phyloP scores from a whole-genome alignment of 1,140 invertebrate genomes.

The Lordiphosa stackelbergi region DNA sequence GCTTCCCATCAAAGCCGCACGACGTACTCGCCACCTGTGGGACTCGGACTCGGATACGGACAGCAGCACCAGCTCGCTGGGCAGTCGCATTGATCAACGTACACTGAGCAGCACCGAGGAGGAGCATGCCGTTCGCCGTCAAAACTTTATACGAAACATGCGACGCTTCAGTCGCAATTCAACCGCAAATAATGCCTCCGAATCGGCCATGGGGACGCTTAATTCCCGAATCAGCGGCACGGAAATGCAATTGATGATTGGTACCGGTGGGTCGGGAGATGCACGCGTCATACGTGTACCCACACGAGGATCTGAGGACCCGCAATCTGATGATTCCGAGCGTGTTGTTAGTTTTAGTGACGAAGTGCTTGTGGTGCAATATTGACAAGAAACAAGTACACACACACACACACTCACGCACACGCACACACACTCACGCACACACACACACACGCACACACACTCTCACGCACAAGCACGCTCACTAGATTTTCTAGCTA shows the following conservation, averaged over 20 bases:
- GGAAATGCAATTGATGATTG: no score
- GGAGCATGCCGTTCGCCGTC: neutral
- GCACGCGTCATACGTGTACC: neutral
- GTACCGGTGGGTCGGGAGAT: no score
- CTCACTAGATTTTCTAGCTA: no score
- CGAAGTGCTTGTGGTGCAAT: neutral
- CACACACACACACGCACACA: no score
- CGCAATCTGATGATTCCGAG: neutral
- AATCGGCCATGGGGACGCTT: no score
- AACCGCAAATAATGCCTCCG: no score
- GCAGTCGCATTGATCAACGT: neutral
- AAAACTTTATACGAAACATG: neutral
- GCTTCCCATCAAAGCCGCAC: neutral
- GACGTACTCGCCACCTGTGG: neutral
- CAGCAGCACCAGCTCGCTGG: neutral
- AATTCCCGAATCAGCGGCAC: no score
- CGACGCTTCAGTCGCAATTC: no score
- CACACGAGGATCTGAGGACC: neutral
- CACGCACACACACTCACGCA: neutral
- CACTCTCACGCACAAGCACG: no score
- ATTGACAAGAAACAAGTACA: neutral
- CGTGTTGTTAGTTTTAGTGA: neutral
- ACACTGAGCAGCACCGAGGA: neutral
- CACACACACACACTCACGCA: neutral
- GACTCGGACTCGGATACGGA: slow-evolving; percentile 2